Percentiles rank a stretch among this genome's conserved stretches.
phyloP scores from a whole-genome alignment of 2,113 vertebrate genomes.

The Microcebus jonahi region DNA sequence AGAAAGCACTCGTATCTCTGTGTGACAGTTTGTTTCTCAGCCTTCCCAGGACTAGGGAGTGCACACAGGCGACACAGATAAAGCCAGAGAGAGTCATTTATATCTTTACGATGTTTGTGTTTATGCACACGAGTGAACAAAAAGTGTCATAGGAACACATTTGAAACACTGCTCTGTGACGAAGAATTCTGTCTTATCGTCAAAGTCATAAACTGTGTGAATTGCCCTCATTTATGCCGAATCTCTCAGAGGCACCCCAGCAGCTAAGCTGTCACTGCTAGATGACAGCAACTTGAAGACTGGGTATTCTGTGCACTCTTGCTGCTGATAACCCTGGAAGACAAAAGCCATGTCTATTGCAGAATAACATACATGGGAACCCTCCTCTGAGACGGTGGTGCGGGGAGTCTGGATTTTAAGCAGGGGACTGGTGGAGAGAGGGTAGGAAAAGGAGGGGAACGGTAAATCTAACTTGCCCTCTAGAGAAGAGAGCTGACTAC shows the following conservation, averaged over 20 bases:
- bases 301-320: neutral
- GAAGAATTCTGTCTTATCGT: neutral
- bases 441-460: neutral
- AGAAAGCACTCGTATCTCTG: neutral
- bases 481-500: neutral
- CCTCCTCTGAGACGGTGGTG: neutral
- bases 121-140: neutral
- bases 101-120: neutral
- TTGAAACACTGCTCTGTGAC: neutral
- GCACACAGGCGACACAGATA: neutral
- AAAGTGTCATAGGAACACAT: neutral
- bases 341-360: neutral
- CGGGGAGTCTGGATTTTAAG: neutral
- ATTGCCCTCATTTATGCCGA: neutral
- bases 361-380: neutral
- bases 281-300: neutral
- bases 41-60: neutral
- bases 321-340: neutral
- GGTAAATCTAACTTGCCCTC: accelerated
- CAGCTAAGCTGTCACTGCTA: neutral
- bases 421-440: neutral
- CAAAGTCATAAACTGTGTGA: neutral
- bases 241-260: neutral
- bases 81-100: slow-evolving; percentile 14
- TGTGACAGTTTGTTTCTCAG: neutral